Conservation (phyloP, 1,140 invertebrate species). For the Mesaphorura yosii region DNA sequence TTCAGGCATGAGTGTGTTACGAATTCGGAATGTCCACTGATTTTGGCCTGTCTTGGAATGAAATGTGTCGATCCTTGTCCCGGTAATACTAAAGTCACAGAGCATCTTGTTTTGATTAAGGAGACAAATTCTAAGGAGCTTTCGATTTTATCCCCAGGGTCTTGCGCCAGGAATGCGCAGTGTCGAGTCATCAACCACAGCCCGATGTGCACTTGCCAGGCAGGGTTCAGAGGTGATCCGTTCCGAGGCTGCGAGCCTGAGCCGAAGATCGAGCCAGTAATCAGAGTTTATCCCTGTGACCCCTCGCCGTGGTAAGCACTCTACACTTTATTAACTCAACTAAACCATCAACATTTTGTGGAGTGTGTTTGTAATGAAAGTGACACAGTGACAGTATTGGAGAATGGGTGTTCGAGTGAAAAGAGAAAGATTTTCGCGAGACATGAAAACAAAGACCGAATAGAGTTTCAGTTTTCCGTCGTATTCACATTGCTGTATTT, state of each 20-base stretch:
- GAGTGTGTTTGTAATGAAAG: too few relatives aligned
- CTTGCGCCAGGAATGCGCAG: constrained; percentile 17
- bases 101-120: constrained; percentile 5
- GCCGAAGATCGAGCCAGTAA: constrained; percentile 29
- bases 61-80: constrained; percentile 22
- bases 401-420: too few relatives aligned
- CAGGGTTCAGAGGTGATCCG: constrained; percentile 59
- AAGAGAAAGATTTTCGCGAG: too few relatives aligned
- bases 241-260: constrained; percentile 45
- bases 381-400: too few relatives aligned
- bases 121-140: neutral
- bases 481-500: too few relatives aligned
- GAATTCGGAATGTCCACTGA: constrained; percentile 48
- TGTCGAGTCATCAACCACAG: constrained; percentile 27
- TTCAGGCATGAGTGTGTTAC: constrained; percentile 45
- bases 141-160: constrained; percentile 59
- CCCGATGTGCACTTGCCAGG: constrained; percentile 49
- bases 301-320: neutral
- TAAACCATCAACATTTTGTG: too few relatives aligned
- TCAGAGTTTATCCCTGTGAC: neutral
- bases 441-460: too few relatives aligned
- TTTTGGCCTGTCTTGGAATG: constrained; percentile 46
- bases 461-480: too few relatives aligned
- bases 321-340: too few relatives aligned
- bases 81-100: constrained; percentile 14